Conservation (phyloP, 2,888 invertebrate genomes). For the Eupithecia tripunctaria region DNA sequence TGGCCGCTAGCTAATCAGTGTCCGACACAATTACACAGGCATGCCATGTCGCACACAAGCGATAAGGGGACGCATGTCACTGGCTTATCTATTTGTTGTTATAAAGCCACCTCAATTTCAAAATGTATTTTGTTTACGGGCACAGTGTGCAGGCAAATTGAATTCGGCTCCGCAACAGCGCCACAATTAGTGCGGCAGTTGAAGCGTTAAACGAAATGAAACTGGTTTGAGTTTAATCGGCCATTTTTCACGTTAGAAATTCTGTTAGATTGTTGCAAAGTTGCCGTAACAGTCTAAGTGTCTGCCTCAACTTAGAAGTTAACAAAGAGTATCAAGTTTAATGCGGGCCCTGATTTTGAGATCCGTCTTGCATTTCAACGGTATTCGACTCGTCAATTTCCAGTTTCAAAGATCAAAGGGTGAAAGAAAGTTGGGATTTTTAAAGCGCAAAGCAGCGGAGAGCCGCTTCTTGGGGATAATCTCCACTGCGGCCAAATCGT, state of each 20-base stretch:
- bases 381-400: conserved; percentile 37
- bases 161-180: conserved; percentile 43
- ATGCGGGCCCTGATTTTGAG: conserved; percentile 12
- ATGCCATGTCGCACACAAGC: conserved; percentile 33
- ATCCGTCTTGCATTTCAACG: conserved; percentile 26
- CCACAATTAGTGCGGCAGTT: conserved; percentile 46
- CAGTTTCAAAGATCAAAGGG: conserved; percentile 39
- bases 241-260: conserved; percentile 41
- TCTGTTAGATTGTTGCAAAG: conserved; percentile 35
- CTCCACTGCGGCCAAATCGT: conserved; percentile 48
- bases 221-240: conserved; percentile 48
- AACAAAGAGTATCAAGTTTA: conserved; percentile 29
- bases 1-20: conserved; percentile 28
- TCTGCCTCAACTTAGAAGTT: conserved; percentile 28
- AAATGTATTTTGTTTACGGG: conserved; percentile 44
- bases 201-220: neutral
- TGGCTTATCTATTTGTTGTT: conserved; percentile 49
- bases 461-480: conserved; percentile 49
- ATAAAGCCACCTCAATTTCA: conserved; percentile 45
- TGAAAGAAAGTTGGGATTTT: conserved; percentile 43
- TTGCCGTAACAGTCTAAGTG: conserved; percentile 33
- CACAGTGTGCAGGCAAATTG: conserved; percentile 31
- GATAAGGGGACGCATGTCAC: conserved; percentile 39
- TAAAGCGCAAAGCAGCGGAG: conserved; percentile 40
- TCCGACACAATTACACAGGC: conserved; percentile 29